A percentile compares a stretch with the other conserved stretches of the same genome.
Conservation (phyloP, 2,888 invertebrate genomes). For the Cerceris rybyensis region DNA sequence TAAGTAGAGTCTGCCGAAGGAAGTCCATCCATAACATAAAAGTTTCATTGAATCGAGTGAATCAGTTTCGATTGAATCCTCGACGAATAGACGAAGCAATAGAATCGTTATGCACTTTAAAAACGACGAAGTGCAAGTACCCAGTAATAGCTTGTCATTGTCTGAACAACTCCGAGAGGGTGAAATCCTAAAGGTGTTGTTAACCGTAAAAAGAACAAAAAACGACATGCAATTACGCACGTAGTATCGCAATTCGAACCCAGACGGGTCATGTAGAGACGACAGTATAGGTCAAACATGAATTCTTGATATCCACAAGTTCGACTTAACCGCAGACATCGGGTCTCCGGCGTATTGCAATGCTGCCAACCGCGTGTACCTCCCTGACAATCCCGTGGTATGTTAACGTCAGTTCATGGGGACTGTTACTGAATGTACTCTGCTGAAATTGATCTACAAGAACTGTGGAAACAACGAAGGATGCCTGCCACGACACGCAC, state of each 20-base stretch:
- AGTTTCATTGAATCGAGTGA: constrained; percentile 48
- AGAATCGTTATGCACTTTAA: background rate
- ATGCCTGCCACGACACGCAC: constrained; percentile 17
- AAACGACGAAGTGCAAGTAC: background rate
- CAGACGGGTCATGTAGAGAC: constrained; percentile 7
- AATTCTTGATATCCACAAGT: constrained; percentile 73
- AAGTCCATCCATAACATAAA: constrained; percentile 48
- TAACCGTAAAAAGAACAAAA: constrained; percentile 39
- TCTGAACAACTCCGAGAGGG: constrained; percentile 1
- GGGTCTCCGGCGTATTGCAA: constrained; percentile 63
- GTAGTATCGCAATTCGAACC: constrained; percentile 26
- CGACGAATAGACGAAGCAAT: background rate
- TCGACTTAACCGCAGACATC: constrained; percentile 73
- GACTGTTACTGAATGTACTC: constrained; percentile 38
- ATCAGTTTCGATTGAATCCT: constrained; percentile 17
- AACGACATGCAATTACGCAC: constrained; percentile 33
- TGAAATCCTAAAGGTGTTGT: constrained; percentile 53
- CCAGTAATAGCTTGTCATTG: background rate
- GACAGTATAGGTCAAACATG: constrained; percentile 73
- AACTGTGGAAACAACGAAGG: constrained; percentile 1
- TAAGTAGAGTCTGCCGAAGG: constrained; percentile 36
- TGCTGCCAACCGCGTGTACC: constrained; percentile 52
- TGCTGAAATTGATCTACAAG: constrained; percentile 25
- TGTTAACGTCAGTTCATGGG: constrained; percentile 63
- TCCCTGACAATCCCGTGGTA: constrained; percentile 63